Conservation (phyloP, 1,140 invertebrate genomes). For the Orius insidiosus region DNA sequence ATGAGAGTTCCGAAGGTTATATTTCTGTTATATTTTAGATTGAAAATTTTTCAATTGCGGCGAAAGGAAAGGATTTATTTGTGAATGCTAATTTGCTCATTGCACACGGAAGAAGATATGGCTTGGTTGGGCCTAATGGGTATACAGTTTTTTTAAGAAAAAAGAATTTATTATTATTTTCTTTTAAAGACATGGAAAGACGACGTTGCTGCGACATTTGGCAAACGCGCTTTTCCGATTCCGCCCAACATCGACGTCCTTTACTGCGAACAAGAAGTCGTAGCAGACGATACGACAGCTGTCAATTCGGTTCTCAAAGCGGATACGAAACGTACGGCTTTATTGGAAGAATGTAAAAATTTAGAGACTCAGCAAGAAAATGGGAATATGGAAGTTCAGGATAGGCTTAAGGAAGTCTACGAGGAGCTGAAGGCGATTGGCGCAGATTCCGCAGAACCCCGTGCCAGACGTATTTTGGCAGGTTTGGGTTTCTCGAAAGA, state of each 20-base stretch:
- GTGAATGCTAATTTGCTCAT: slow-evolving; percentile 91
- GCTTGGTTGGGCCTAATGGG: slow-evolving; percentile 96
- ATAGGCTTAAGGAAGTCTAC: slow-evolving; percentile 79
- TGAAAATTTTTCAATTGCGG: slow-evolving; percentile 95
- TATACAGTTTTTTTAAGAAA: slow-evolving; percentile 25
- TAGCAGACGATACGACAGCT: slow-evolving; percentile 78
- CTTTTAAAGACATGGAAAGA: slow-evolving; percentile 72
- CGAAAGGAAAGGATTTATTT: slow-evolving; percentile 94
- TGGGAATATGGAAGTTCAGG: slow-evolving; percentile 50
- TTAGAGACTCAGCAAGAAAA: slow-evolving; percentile 52
- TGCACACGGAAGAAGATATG: slow-evolving; percentile 85
- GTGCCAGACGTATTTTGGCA: slow-evolving; percentile 83
- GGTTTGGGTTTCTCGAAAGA: slow-evolving; percentile 88
- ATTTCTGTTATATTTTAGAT: too few species aligned
- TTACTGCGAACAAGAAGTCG: slow-evolving; percentile 96
- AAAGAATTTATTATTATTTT: neutral
- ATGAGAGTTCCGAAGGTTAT: too few species aligned
- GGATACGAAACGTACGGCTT: slow-evolving; percentile 68
- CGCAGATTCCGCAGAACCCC: slow-evolving; percentile 89
- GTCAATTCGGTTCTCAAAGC: slow-evolving; percentile 85
- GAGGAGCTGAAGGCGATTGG: slow-evolving; percentile 91
- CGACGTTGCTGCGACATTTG: slow-evolving; percentile 90
- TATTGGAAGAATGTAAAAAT: slow-evolving; percentile 69
- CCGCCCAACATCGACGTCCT: slow-evolving; percentile 94
- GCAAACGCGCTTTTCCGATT: slow-evolving; percentile 74